These are phyloP conservation scores for Sardinella longiceps DNA, from an alignment of 2,797 vertebrate species.

Conservation along the genomic window DNA sequence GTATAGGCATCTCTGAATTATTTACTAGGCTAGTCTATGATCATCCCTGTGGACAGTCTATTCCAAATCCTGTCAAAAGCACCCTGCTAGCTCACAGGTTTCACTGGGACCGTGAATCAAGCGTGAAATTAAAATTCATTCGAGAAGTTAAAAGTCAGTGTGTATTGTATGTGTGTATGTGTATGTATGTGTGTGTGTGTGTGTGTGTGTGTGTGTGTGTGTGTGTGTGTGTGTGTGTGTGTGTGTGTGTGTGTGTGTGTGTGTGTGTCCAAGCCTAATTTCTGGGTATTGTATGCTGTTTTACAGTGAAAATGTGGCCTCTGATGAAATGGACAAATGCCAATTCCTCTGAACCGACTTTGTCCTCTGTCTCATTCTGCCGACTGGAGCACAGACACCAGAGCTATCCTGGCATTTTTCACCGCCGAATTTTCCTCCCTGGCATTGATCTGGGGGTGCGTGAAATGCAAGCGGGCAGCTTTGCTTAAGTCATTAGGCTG, in stretches of 20 bases:
- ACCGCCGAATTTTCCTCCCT: background rate
- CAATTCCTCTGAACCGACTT: background rate
- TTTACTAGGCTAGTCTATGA: background rate
- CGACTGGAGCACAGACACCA: background rate
- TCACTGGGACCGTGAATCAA: background rate
- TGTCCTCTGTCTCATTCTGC: background rate
- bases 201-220: background rate
- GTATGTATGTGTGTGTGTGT: background rate
- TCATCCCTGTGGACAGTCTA: background rate
- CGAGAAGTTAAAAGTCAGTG: background rate
- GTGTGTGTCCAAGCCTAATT: no score
- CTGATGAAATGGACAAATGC: background rate
- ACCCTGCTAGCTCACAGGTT: background rate
- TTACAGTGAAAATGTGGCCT: background rate
- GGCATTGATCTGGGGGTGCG: constrained; percentile 24
- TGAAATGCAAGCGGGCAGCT: constrained; percentile 22
- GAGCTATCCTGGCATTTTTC: constrained; percentile 1
- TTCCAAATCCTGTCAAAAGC: background rate
- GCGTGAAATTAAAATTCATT: constrained; percentile 6
- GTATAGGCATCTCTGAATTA: constrained; percentile 2
- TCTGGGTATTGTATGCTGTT: background rate
- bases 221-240: background rate
- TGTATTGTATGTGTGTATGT: background rate
- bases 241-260: background rate
- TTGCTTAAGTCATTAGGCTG: constrained; percentile 40